These are phyloP conservation scores for Paracyprichromis sp. DNA, from an alignment of 2,113 vertebrate genomes.

Conservation along the genomic window DNA sequence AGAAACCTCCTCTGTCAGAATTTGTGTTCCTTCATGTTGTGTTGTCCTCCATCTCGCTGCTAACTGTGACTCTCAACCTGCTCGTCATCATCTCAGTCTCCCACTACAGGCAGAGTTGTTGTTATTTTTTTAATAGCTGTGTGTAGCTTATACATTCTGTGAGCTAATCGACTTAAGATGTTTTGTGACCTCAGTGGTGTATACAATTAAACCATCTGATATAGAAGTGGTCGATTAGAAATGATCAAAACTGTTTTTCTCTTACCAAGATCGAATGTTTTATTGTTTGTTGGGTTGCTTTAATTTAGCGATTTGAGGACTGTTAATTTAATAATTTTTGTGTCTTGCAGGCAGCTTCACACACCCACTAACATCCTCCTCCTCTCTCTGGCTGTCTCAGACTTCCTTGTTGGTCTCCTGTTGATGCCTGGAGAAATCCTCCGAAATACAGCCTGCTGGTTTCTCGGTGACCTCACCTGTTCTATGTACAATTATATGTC, in stretches of 20 bases:
- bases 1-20: not conserved
- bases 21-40: not conserved
- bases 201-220: not conserved
- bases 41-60: not conserved
- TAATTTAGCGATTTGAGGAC: not conserved
- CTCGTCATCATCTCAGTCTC: not conserved
- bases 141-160: not conserved
- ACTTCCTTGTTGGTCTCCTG: constrained; percentile 48
- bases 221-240: not conserved
- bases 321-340: too few species aligned
- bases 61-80: not conserved
- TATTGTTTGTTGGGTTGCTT: not conserved
- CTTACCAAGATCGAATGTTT: not conserved
- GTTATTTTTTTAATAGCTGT: not conserved
- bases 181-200: not conserved
- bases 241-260: not conserved
- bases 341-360: constrained; percentile 45
- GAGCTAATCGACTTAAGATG: not conserved
- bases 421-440: constrained; percentile 73
- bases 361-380: constrained; percentile 47
- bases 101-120: not conserved
- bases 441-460: constrained; percentile 31
- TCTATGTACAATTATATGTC: not conserved
- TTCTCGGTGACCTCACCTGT: constrained; percentile 24
- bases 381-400: constrained; percentile 49